Evolutionary conservation across 2,113 vertebrate species (phyloP).

Genomic region (Onychorhynchus coronatus): DNA sequence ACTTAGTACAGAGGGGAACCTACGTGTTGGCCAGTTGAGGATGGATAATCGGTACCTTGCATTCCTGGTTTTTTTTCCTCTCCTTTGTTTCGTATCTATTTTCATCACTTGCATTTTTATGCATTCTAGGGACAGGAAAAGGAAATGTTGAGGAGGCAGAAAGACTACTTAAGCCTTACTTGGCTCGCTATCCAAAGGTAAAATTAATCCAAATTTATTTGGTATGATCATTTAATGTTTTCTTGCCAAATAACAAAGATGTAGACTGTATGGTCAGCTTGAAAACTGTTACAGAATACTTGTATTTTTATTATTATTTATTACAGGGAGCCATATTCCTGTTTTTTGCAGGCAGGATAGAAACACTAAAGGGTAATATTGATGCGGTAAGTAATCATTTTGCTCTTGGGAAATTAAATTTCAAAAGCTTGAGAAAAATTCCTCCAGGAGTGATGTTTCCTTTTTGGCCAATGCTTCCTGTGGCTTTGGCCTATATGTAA

Average conservation of each 20-base stretch:
- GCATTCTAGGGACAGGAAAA: conserved; percentile 88
- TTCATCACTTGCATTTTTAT: conserved; percentile 18
- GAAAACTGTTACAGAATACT: conserved; percentile 48
- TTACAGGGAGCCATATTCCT: conserved; percentile 95
- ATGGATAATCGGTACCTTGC: background rate
- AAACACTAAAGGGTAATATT: conserved; percentile 95
- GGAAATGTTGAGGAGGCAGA: conserved; percentile 92
- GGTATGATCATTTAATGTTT: background rate
- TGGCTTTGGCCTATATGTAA: background rate
- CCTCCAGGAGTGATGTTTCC: background rate
- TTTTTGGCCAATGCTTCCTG: background rate
- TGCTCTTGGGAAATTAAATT: background rate
- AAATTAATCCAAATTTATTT: conserved; percentile 14
- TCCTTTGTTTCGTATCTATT: background rate
- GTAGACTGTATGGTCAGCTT: background rate
- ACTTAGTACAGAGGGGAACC: background rate
- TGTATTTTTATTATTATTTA: conserved; percentile 59
- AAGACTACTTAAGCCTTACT: conserved; percentile 88
- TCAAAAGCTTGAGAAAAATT: background rate
- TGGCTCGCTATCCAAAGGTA: conserved; percentile 91
- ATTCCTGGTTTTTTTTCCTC: background rate
- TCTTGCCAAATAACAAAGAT: background rate
- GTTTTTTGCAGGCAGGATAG: conserved; percentile 97
- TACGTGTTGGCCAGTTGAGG: background rate
- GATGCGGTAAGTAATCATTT: conserved; percentile 82